phyloP scores from a whole-genome alignment of 2,888 invertebrate species.

The Odontocerum albicorne region DNA sequence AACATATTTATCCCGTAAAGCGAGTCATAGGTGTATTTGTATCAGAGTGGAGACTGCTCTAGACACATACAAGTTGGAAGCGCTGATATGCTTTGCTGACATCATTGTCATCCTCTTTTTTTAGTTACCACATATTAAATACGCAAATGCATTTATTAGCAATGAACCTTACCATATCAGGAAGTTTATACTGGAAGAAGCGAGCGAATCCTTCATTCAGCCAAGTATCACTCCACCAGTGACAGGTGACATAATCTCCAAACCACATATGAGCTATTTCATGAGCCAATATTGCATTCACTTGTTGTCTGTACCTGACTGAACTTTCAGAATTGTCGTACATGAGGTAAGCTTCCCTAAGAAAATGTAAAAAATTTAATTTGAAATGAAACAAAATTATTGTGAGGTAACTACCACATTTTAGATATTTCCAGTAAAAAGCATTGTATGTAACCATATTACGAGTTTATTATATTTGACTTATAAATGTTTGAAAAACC shows the following conservation, averaged over 20 bases:
- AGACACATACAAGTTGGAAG: too few species aligned
- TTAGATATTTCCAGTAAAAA: too few species aligned
- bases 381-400: background rate
- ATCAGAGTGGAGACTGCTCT: too few species aligned
- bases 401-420: too few species aligned
- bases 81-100: too few species aligned
- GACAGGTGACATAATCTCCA: conserved; percentile 74
- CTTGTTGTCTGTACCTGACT: conserved; percentile 51
- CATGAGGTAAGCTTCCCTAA: conserved; percentile 53
- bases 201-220: conserved; percentile 71
- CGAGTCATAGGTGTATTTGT: too few species aligned
- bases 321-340: conserved; percentile 52
- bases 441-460: too few species aligned
- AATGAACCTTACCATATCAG: conserved; percentile 57
- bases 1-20: too few species aligned
- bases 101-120: too few species aligned
- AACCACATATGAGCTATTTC: conserved; percentile 86
- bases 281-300: conserved; percentile 67
- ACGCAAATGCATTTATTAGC: too few species aligned
- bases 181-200: conserved; percentile 70
- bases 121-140: too few species aligned
- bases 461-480: background rate
- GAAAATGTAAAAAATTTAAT: conserved; percentile 11
- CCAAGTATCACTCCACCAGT: conserved; percentile 79
- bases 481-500: conserved; percentile 1